These are phyloP conservation scores for Acleris cristana DNA, from an alignment of 2,888 invertebrate species.

Conservation along the genomic window DNA sequence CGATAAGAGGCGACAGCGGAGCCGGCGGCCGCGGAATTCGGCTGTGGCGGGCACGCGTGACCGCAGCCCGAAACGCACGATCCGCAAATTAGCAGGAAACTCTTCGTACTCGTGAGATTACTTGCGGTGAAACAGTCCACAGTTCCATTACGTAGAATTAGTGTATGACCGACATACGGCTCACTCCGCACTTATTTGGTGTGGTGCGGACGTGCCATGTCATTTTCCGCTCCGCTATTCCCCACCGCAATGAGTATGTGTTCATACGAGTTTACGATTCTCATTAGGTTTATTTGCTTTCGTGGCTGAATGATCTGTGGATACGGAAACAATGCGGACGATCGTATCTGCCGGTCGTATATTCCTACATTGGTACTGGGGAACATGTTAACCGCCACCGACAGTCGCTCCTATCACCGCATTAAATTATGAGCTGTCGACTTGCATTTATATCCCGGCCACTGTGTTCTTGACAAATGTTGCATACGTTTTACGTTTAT, in stretches of 20 bases:
- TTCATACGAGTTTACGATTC: slow-evolving; percentile 57
- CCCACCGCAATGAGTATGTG: slow-evolving; percentile 66
- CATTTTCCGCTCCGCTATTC: slow-evolving; percentile 72
- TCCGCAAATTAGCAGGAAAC: slow-evolving; percentile 72
- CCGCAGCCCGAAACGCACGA: slow-evolving; percentile 73
- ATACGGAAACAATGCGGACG: slow-evolving; percentile 50
- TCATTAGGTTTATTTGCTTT: slow-evolving; percentile 66
- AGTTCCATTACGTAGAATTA: slow-evolving; percentile 70
- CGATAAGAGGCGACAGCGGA: slow-evolving; percentile 46
- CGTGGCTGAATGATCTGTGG: slow-evolving; percentile 52
- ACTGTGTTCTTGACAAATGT: slow-evolving; percentile 53
- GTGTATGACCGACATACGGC: slow-evolving; percentile 75
- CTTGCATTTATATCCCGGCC: slow-evolving; percentile 49
- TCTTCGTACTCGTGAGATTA: slow-evolving; percentile 66
- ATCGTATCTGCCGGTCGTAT: slow-evolving; percentile 54
- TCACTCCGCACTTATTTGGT: slow-evolving; percentile 65
- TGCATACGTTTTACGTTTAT: slow-evolving; percentile 45
- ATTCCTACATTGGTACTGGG: slow-evolving; percentile 50
- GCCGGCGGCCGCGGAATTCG: slow-evolving; percentile 67
- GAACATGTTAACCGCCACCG: slow-evolving; percentile 55
- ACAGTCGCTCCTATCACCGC: slow-evolving; percentile 55
- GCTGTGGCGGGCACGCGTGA: slow-evolving; percentile 68
- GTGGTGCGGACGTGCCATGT: slow-evolving; percentile 70
- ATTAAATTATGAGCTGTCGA: slow-evolving; percentile 57
- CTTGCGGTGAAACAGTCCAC: slow-evolving; percentile 72